phyloP scores from a whole-genome alignment of 2,797 vertebrate genomes.

The Cirrhinus molitorella region DNA sequence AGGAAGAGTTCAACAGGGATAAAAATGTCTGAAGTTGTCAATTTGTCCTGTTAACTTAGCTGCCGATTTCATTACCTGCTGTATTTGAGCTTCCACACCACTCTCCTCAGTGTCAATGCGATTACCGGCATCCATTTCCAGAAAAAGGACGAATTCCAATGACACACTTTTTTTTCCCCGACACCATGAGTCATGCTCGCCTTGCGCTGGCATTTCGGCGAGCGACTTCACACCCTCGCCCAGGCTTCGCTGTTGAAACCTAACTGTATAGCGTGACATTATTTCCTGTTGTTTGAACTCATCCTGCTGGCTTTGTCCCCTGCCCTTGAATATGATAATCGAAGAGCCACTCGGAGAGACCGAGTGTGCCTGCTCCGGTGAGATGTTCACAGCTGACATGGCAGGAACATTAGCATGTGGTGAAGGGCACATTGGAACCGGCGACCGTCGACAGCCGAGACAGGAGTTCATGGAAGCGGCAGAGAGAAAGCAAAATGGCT shows the following conservation, averaged over 20 bases:
- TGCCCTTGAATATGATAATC: conserved; percentile 64
- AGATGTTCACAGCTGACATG: conserved; percentile 55
- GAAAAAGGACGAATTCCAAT: conserved; percentile 66
- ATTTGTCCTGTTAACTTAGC: conserved; percentile 35
- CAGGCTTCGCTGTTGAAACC: conserved; percentile 31
- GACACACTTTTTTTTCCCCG: conserved; percentile 42
- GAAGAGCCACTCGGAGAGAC: conserved; percentile 37
- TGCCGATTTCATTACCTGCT: conserved; percentile 54
- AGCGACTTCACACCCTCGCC: conserved; percentile 46
- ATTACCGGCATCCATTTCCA: conserved; percentile 74
- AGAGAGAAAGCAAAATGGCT: conserved; percentile 18
- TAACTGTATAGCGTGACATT: conserved; percentile 49
- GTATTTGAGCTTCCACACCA: conserved; percentile 57
- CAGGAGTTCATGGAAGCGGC: conserved; percentile 33
- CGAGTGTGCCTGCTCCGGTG: conserved; percentile 3
- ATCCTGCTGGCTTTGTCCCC: conserved; percentile 55
- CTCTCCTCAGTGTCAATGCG: conserved; percentile 75
- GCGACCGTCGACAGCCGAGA: conserved; percentile 28
- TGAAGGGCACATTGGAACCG: conserved; percentile 53
- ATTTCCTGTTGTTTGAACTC: conserved; percentile 56
- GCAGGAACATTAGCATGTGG: conserved; percentile 57
- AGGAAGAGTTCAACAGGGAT: conserved; percentile 4
- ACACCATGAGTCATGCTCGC: conserved; percentile 56
- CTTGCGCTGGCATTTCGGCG: conserved; percentile 51
- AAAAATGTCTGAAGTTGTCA: conserved; percentile 11